phyloP scores from a whole-genome alignment of 2,888 invertebrate species.

The Dendrolimus houi region DNA sequence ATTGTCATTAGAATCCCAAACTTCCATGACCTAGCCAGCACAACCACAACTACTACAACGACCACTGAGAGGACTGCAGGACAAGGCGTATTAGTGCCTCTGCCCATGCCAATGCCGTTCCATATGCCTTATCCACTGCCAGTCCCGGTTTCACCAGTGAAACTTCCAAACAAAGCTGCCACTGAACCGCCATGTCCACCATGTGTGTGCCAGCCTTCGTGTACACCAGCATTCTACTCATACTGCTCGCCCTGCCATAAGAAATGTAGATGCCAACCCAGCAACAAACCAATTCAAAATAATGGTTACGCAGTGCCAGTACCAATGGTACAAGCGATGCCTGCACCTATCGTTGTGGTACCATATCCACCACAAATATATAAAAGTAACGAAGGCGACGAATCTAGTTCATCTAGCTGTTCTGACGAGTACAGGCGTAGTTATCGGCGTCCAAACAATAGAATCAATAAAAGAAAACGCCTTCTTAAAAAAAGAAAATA shows the following conservation, averaged over 20 bases:
- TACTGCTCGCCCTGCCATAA: constrained; percentile 55
- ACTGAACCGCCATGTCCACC: constrained; percentile 48
- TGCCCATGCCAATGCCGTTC: constrained; percentile 27
- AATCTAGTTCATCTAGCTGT: constrained; percentile 1
- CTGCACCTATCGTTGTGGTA: constrained; percentile 16
- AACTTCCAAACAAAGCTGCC: neutral
- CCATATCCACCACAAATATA: constrained; percentile 12
- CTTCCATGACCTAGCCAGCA: constrained; percentile 10
- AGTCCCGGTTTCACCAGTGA: constrained; percentile 18
- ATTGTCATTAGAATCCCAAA: constrained; percentile 10
- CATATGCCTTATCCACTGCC: constrained; percentile 40
- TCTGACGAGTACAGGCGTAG: neutral
- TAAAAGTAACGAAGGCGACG: neutral
- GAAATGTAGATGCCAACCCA: constrained; percentile 41
- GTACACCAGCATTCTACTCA: constrained; percentile 56
- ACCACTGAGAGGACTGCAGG: constrained; percentile 5
- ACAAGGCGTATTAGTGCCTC: constrained; percentile 14
- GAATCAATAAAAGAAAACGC: constrained; percentile 6
- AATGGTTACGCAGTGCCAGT: constrained; percentile 1
- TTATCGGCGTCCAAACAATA: constrained; percentile 1
- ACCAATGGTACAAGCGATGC: constrained; percentile 3
- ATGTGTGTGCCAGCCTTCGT: constrained; percentile 44
- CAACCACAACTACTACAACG: constrained; percentile 15
- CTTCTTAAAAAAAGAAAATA: constrained; percentile 1
- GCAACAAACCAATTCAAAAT: constrained; percentile 18